phyloP scores from a whole-genome alignment of 2,797 vertebrate species.

The Alauda arvensis region DNA sequence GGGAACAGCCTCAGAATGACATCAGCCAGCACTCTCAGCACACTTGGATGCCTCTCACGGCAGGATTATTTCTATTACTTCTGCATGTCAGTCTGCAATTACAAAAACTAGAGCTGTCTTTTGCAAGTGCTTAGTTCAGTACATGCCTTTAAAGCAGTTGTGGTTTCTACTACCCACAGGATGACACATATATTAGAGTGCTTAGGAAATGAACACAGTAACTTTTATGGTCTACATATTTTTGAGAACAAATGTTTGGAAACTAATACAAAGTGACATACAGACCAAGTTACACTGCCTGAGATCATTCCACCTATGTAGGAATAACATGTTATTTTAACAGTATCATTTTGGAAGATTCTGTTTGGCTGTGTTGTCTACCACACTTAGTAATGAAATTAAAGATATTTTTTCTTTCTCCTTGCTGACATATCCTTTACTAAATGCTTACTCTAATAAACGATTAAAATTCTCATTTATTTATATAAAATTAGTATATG shows the following conservation, averaged over 20 bases:
- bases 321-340: not conserved
- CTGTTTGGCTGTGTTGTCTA: not conserved
- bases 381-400: not conserved
- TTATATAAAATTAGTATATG: not conserved
- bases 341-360: not conserved
- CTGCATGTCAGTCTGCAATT: not conserved
- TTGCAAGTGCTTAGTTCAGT: not conserved
- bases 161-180: not conserved
- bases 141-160: not conserved
- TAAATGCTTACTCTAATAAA: not conserved
- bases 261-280: not conserved
- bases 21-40: not conserved
- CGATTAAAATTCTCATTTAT: not conserved
- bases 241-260: not conserved
- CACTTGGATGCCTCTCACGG: not conserved
- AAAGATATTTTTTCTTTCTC: not conserved
- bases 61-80: slow-evolving; percentile 8
- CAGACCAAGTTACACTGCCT: not conserved
- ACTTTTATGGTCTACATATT: not conserved
- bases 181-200: not conserved
- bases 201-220: slow-evolving; percentile 6
- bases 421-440: not conserved
- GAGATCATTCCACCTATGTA: not conserved
- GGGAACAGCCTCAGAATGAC: not conserved
- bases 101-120: not conserved